These are phyloP conservation scores for Diploscapter pachys DNA, from an alignment of 1,140 invertebrate genomes.

Conservation along the genomic window DNA sequence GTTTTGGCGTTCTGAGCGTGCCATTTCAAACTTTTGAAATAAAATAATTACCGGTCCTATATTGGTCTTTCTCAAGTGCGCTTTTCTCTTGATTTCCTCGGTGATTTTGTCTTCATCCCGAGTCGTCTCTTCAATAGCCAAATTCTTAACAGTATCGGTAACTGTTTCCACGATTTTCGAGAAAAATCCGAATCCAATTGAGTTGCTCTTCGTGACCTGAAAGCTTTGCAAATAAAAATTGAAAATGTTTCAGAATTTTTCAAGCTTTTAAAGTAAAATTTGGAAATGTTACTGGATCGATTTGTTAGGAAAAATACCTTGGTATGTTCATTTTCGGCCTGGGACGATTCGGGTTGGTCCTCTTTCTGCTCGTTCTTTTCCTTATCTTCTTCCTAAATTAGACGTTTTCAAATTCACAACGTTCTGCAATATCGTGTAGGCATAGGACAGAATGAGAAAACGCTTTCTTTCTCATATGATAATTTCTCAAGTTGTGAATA, in stretches of 20 bases:
- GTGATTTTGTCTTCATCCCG: slow-evolving; percentile 23
- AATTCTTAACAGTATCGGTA: slow-evolving; percentile 19
- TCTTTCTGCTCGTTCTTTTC: slow-evolving; percentile 10
- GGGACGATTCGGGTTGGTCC: not conserved
- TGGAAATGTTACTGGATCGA: not conserved
- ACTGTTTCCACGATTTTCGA: slow-evolving; percentile 18
- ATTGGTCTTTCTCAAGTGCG: no score
- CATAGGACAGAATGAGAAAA: no score
- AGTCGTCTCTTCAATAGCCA: slow-evolving; percentile 23
- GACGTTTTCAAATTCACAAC: no score
- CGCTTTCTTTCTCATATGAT: no score
- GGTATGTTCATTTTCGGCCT: not conserved
- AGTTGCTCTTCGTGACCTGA: slow-evolving; percentile 8
- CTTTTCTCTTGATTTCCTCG: slow-evolving; percentile 12
- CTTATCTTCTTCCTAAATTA: slow-evolving; percentile 13
- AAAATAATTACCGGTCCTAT: no score
- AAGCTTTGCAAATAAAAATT: not conserved
- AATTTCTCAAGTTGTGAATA: no score
- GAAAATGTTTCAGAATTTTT: not conserved
- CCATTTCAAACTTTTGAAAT: no score
- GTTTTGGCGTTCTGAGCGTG: no score
- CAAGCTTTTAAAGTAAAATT: not conserved
- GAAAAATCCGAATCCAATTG: slow-evolving; percentile 18
- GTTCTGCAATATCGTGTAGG: no score
- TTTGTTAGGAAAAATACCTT: not conserved